Evolutionary conservation across 2,113 vertebrate genomes (phyloP).

Genomic region (Nycticorax nycticorax): DNA sequence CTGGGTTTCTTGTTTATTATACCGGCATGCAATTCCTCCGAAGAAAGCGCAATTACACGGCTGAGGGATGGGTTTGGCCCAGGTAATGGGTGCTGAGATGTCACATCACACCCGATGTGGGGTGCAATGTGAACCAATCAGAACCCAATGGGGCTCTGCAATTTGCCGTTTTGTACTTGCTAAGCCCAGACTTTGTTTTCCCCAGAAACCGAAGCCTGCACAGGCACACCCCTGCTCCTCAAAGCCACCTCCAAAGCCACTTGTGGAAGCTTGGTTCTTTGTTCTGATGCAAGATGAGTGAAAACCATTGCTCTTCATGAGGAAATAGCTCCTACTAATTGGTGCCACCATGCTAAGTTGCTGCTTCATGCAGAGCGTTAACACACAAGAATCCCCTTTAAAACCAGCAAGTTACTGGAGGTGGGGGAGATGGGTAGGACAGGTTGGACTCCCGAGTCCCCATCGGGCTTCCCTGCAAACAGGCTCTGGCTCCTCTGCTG

Average conservation of each 20-base stretch:
- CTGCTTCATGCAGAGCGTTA: background rate
- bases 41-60: rapidly evolving
- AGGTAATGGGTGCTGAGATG: rapidly evolving
- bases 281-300: rapidly evolving
- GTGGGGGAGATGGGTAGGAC: background rate
- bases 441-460: background rate
- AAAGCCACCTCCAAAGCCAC: background rate
- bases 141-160: background rate
- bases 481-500: too few species aligned
- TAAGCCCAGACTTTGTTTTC: background rate
- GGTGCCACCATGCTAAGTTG: background rate
- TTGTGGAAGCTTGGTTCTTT: background rate
- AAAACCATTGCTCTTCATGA: background rate
- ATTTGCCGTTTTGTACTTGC: background rate
- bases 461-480: background rate
- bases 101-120: rapidly evolving
- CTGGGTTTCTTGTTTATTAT: background rate
- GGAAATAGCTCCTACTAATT: background rate
- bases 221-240: background rate
- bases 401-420: background rate
- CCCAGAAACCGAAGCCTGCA: background rate
- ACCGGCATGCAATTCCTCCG: rapidly evolving
- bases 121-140: too few species aligned
- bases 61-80: background rate
- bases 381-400: background rate